phyloP scores from a whole-genome alignment of 2,113 vertebrate genomes.

The Nycticebus coucang region DNA sequence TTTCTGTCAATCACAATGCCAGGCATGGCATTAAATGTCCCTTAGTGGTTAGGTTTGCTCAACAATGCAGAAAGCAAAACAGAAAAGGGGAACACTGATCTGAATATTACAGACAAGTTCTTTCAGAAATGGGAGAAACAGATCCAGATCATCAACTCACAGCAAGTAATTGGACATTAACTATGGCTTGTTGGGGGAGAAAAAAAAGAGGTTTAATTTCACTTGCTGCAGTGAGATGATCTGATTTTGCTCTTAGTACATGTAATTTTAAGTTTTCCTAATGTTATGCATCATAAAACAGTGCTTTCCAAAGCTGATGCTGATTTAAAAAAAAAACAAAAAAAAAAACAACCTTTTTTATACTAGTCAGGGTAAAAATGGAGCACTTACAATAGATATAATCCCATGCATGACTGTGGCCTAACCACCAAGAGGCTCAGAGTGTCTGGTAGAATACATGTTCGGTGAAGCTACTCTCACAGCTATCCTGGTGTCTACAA shows the following conservation, averaged over 20 bases:
- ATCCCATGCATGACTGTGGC: background rate
- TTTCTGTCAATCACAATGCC: background rate
- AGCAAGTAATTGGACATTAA: slow-evolving; percentile 8
- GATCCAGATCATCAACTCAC: background rate
- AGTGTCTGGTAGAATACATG: background rate
- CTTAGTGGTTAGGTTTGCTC: background rate
- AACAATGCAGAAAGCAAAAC: slow-evolving; percentile 19
- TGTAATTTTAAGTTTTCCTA: slow-evolving; percentile 42
- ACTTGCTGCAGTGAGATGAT: background rate
- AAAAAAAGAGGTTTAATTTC: background rate
- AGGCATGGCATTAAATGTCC: background rate
- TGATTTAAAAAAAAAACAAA: background rate
- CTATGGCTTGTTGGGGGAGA: background rate
- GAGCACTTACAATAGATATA: background rate
- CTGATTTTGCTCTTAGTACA: background rate
- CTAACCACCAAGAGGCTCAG: background rate
- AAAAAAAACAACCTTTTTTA: background rate
- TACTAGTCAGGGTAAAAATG: background rate
- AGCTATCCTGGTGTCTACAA: slow-evolving; percentile 38
- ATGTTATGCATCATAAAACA: slow-evolving; percentile 20
- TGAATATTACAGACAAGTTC: background rate
- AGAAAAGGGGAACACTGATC: slow-evolving; percentile 2
- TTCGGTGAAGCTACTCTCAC: background rate
- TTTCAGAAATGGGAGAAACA: background rate
- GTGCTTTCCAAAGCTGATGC: background rate